Evolutionary conservation across 2,888 invertebrate genomes (phyloP).

Genomic region (Dasypolia templi): DNA sequence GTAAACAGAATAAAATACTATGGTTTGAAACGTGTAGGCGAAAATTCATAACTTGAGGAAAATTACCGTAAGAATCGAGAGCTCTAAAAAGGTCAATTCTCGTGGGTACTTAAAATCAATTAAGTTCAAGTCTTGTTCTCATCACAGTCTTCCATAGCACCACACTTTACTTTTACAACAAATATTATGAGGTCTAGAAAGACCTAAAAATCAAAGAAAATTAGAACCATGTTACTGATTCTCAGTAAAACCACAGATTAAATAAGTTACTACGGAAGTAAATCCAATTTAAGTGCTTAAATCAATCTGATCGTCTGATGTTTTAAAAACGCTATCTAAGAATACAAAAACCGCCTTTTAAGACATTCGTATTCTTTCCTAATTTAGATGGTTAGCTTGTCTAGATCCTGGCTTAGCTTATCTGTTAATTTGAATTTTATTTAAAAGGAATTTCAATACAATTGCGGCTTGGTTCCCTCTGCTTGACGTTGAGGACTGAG

Average conservation of each 20-base stretch:
- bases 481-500: conserved; percentile 48
- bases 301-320: conserved; percentile 26
- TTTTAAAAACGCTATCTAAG: conserved; percentile 8
- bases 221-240: neutral
- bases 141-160: too few relatives aligned
- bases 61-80: neutral
- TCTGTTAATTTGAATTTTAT: conserved; percentile 57
- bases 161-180: too few relatives aligned
- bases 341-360: conserved; percentile 18
- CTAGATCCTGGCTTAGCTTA: conserved; percentile 43
- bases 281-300: conserved; percentile 20
- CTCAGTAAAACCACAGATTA: neutral
- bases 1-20: too few relatives aligned
- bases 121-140: too few relatives aligned
- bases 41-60: neutral
- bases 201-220: neutral
- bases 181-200: too few relatives aligned
- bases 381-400: conserved; percentile 46
- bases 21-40: too few relatives aligned
- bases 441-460: conserved; percentile 50
- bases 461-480: conserved; percentile 44
- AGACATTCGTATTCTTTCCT: conserved; percentile 37
- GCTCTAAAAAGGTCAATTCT: too few relatives aligned
- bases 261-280: conserved; percentile 1
- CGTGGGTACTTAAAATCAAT: too few relatives aligned